Percentiles rank a stretch among this genome's conserved stretches.
Evolutionary conservation across 2,888 invertebrate species (phyloP).

Genomic region (Eupithecia dodoneata): DNA sequence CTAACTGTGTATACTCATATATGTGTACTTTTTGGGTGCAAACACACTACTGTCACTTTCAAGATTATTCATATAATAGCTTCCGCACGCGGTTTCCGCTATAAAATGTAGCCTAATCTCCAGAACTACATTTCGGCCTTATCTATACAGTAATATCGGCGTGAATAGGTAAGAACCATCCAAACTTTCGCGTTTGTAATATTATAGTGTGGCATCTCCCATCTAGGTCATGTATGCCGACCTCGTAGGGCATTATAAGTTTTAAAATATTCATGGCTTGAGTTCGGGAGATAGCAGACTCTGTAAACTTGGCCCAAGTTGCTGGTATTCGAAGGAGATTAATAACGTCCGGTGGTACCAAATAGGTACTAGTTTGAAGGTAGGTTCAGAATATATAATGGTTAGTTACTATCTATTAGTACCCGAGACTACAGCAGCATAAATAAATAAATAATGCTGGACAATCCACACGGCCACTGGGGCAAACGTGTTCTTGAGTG

Average conservation of each 20-base stretch:
- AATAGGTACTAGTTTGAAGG: neutral
- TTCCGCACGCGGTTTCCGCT: no score
- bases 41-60: no score
- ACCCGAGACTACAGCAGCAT: neutral
- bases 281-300: conserved; percentile 9
- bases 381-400: neutral
- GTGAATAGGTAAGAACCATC: neutral
- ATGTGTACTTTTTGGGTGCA: no score
- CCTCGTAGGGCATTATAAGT: conserved; percentile 21
- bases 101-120: no score
- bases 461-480: no score
- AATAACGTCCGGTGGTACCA: neutral
- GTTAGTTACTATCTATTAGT: neutral
- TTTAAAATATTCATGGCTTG: conserved; percentile 30
- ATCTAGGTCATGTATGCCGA: neutral
- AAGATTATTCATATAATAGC: no score
- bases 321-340: conserved; percentile 11
- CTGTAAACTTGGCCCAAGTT: conserved; percentile 5
- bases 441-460: no score
- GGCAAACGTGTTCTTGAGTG: no score
- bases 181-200: neutral
- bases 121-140: no score
- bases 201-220: neutral
- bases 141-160: no score
- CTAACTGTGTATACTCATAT: no score